Conservation (phyloP, 2,888 invertebrate genomes). For the Physocephala rufipes region DNA sequence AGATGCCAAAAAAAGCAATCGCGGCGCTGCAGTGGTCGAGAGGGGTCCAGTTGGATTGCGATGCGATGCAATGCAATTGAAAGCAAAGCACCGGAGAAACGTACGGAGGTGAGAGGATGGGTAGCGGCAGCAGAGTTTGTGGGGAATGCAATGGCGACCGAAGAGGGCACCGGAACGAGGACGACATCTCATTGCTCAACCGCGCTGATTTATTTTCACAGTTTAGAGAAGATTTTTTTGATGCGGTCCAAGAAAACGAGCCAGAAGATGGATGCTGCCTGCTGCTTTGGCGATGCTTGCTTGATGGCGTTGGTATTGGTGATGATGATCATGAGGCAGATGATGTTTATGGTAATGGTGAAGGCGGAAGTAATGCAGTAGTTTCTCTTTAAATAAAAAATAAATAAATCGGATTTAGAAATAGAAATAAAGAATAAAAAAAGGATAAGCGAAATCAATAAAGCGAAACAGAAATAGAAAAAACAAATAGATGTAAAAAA, state of each 20-base stretch:
- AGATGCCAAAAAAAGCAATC: conserved; percentile 56
- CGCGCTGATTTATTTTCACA: conserved; percentile 65
- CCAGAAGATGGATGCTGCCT: conserved; percentile 58
- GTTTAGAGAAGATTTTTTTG: conserved; percentile 63
- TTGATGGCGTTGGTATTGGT: neutral
- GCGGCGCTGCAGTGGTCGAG: conserved; percentile 48
- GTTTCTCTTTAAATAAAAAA: too few species aligned
- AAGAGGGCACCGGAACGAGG: conserved; percentile 36
- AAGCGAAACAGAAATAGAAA: too few species aligned
- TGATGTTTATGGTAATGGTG: too few species aligned
- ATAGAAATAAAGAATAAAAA: too few species aligned
- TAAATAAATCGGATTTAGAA: too few species aligned
- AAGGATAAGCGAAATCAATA: too few species aligned
- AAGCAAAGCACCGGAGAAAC: conserved; percentile 44
- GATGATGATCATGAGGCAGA: too few species aligned
- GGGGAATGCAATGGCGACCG: conserved; percentile 37
- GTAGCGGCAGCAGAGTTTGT: conserved; percentile 44
- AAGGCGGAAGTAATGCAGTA: too few species aligned
- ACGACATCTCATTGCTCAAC: conserved; percentile 49
- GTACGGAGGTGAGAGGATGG: conserved; percentile 34
- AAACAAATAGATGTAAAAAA: neutral
- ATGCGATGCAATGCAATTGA: conserved; percentile 41
- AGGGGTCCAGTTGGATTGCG: conserved; percentile 35
- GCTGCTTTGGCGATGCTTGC: conserved; percentile 38
- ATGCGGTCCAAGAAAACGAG: conserved; percentile 55